These are phyloP conservation scores for Xiphorhynchus elegans DNA, from an alignment of 2,113 vertebrate species.

Conservation along the genomic window DNA sequence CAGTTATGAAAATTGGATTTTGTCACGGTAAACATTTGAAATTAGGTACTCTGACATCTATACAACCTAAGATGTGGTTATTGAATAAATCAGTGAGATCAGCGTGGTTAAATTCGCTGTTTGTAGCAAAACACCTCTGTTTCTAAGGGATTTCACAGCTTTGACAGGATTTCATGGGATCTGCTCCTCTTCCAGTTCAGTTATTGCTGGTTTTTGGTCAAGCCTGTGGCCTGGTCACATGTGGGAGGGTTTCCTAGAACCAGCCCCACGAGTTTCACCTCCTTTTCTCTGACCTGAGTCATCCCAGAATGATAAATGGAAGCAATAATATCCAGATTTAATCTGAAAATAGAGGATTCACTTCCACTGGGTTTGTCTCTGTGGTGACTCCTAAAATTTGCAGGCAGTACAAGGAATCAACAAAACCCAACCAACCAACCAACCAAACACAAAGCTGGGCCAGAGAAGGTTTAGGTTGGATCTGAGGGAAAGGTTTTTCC, in stretches of 20 bases:
- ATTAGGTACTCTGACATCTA: not conserved
- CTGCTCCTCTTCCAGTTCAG: not conserved
- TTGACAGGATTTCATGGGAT: not conserved
- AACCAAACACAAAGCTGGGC: not conserved
- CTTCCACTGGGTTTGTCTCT: not conserved
- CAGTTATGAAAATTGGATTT: not conserved
- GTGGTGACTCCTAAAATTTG: not conserved
- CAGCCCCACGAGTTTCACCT: not conserved
- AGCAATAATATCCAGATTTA: not conserved
- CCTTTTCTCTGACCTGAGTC: not conserved
- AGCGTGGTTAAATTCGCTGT: not conserved
- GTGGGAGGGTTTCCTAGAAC: not conserved
- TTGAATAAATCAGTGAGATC: not conserved
- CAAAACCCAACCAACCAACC: too few relatives aligned
- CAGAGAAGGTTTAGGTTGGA: too few relatives aligned
- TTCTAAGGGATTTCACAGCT: not conserved
- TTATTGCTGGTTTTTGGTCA: not conserved
- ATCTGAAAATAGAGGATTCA: accelerated
- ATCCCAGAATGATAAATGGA: not conserved
- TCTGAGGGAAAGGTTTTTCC: not conserved
- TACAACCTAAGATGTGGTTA: accelerated
- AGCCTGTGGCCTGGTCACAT: not conserved
- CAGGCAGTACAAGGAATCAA: accelerated
- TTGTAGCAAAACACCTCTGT: accelerated
- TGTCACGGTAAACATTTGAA: not conserved